A percentile compares a stretch with the other conserved stretches of the same genome.
These are phyloP conservation scores for Molossus molossus DNA, from an alignment of 2,797 vertebrate genomes.

Conservation along the genomic window DNA sequence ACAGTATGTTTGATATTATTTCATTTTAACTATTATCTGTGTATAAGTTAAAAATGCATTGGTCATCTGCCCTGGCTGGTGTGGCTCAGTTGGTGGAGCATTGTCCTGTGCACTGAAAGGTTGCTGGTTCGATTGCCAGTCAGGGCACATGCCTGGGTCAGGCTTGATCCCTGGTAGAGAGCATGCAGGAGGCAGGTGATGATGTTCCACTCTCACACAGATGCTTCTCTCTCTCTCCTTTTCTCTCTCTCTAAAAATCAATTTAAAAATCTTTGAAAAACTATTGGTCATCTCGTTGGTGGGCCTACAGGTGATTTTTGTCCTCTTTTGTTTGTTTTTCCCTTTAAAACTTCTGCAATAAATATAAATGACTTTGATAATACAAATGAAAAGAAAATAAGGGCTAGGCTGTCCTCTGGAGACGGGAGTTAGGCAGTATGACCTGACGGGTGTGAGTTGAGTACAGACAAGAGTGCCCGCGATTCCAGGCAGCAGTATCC, in stretches of 20 bases:
- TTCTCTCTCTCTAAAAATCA: no score
- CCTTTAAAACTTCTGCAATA: background rate
- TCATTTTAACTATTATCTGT: background rate
- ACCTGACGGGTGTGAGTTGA: background rate
- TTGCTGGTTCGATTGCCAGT: no score
- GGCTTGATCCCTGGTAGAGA: no score
- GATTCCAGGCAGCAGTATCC: background rate
- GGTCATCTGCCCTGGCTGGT: background rate
- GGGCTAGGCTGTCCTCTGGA: background rate
- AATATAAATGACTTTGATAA: background rate
- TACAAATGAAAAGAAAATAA: slow-evolving; percentile 49
- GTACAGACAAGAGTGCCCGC: background rate
- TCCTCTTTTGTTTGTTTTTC: background rate
- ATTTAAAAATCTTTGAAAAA: background rate
- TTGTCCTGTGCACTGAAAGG: no score
- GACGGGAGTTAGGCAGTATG: background rate
- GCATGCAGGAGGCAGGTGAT: no score
- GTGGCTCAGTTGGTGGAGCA: no score
- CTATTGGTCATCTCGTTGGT: background rate
- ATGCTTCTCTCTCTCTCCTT: no score
- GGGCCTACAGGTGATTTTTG: background rate
- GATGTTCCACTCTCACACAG: no score
- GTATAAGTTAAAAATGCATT: slow-evolving; percentile 18
- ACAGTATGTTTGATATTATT: background rate
- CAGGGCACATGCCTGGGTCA: no score